Conservation (phyloP, 2,113 vertebrate species). For the Pangasianodon gigas region DNA sequence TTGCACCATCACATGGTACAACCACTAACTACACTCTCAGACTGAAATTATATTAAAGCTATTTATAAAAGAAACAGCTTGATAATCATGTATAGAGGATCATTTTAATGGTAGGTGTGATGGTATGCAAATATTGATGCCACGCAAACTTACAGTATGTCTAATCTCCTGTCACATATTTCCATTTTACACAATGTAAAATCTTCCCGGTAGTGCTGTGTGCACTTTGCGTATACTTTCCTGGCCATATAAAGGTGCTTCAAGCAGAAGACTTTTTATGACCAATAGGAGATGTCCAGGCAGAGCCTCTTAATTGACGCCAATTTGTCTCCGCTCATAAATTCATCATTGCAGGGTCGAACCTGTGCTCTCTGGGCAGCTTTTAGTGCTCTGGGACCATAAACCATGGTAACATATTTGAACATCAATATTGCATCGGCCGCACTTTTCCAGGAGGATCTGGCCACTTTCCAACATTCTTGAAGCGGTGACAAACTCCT, state of each 20-base stretch:
- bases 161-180: no score
- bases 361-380: slow-evolving; percentile 44
- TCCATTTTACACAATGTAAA: not conserved
- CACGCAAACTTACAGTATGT: not conserved
- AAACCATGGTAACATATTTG: slow-evolving; percentile 40
- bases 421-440: slow-evolving; percentile 55
- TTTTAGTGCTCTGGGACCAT: slow-evolving; percentile 42
- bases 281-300: slow-evolving; percentile 30
- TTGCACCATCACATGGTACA: not conserved
- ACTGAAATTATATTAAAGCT: not conserved
- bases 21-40: not conserved
- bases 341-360: slow-evolving; percentile 47
- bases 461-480: slow-evolving; percentile 35
- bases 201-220: not conserved
- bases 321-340: slow-evolving; percentile 55
- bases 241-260: slow-evolving; percentile 9
- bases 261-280: slow-evolving; percentile 23
- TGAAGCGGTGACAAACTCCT: slow-evolving; percentile 13
- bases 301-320: slow-evolving; percentile 43
- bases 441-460: slow-evolving; percentile 31
- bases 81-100: not conserved
- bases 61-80: no score
- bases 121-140: not conserved
- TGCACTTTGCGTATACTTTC: slow-evolving; percentile 12
- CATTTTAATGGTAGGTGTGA: not conserved